Conservation (phyloP, 2,797 vertebrate species). For the Martes flavigula region DNA sequence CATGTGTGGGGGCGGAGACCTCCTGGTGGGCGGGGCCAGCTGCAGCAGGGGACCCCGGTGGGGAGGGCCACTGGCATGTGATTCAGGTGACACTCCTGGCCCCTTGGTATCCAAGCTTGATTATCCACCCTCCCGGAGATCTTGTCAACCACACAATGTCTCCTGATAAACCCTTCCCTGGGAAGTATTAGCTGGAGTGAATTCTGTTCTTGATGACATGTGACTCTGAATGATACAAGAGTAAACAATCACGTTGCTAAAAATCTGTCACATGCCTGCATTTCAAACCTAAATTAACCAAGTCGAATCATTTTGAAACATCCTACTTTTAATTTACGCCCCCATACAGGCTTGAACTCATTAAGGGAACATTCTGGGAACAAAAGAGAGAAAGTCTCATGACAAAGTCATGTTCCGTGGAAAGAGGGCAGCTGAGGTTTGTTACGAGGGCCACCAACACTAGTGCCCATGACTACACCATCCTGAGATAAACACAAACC, state of each 20-base stretch:
- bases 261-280: neutral
- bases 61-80: neutral
- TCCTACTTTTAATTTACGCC: neutral
- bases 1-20: neutral
- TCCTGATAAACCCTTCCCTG: neutral
- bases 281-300: neutral
- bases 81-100: neutral
- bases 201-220: neutral
- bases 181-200: neutral
- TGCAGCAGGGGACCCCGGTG: neutral
- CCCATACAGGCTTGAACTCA: neutral
- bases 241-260: neutral
- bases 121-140: neutral
- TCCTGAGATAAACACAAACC: neutral
- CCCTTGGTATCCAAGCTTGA: neutral
- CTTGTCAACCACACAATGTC: neutral
- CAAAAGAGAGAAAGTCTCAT: neutral
- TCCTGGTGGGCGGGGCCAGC: neutral
- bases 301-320: neutral
- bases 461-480: neutral
- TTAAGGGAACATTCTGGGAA: neutral
- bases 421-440: neutral
- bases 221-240: neutral
- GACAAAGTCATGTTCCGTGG: neutral
- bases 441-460: neutral